Evolutionary conservation across 2,888 invertebrate genomes (phyloP), one percentile per base, ranked within the genome.

Genomic region (Drosophila setosimentum): DNA sequence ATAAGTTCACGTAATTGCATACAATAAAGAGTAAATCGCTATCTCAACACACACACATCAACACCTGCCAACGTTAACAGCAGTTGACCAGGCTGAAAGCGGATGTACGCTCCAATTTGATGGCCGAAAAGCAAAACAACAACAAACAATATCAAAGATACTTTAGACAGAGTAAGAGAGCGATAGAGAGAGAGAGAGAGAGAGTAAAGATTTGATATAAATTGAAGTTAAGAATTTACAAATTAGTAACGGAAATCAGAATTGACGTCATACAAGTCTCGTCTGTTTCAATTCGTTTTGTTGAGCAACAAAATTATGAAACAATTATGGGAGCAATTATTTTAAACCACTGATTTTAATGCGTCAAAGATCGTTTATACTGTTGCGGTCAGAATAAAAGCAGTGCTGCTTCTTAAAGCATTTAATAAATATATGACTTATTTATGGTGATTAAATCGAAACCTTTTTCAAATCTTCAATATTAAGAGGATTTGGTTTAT

Each of bases 71-170:
- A 32, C 48, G 48, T 55, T 48, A 33, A 30, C 48, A 21, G 35
- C 27, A 33, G 24, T 21, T 32, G 48, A 21, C 33, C 50, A 55
- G 37, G 50, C 27, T 35, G 33, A 55, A 66, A 50, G 63, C 64
- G 73, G 68, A 68, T 68, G 68, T 68, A 21, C 68, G 68, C 68
- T 68, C 68, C 68, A 68, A 67, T 68, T 68, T 33, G 29, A 32
- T 57, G 55, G 48, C 49, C 49, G 37, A 65, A 49, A 65, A 67
- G 68, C 51, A 33, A 33, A 11, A 3, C 21, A 30, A 45, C 13
- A 11, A 55, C n/a, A 35, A 57, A 40, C 16, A 57, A 21, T 57
- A 42, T 57, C 37, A 49, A 45, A 48, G 45, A 35, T 35, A 45
- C 18, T 11, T 29, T 48, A 57, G 32, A 24, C 21, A 45, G 45